These are phyloP conservation scores for Limnephilus rhombicus DNA, from an alignment of 2,888 invertebrate genomes.

Conservation along the genomic window DNA sequence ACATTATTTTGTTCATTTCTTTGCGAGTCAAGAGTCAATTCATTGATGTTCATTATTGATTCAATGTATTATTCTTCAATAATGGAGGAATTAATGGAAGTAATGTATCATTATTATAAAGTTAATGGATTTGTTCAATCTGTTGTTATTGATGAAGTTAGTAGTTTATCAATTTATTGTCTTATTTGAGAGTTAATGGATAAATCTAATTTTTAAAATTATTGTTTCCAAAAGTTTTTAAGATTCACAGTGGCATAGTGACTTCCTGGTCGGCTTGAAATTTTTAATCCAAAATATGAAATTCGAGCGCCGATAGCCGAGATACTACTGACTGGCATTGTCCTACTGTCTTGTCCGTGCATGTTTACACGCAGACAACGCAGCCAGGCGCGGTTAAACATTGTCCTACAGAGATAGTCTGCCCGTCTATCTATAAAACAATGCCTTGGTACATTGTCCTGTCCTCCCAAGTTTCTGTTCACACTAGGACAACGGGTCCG, in stretches of 20 bases:
- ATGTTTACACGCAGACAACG: too few relatives aligned
- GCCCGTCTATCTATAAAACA: too few relatives aligned
- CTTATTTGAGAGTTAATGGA: not conserved
- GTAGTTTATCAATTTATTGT: not conserved
- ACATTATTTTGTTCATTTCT: not conserved
- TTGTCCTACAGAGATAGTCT: too few relatives aligned
- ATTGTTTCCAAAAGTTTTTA: not conserved
- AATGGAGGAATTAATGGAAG: not conserved
- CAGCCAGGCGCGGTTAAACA: too few relatives aligned
- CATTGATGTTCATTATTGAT: not conserved
- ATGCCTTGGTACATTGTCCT: too few relatives aligned
- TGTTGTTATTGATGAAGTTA: not conserved
- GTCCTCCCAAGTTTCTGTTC: too few relatives aligned
- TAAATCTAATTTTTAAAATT: not conserved
- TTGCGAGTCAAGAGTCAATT: not conserved
- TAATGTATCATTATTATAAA: not conserved
- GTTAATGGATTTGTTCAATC: not conserved
- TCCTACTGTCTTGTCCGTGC: too few relatives aligned
- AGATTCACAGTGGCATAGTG: not conserved
- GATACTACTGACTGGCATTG: too few relatives aligned
- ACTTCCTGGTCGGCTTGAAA: not conserved
- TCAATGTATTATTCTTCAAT: not conserved
- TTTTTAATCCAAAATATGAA: too few relatives aligned
- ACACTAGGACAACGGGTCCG: too few relatives aligned
- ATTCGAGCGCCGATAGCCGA: too few relatives aligned